Evolutionary conservation across 64 coral and sea anemone species (phyloP), one percentile per base, ranked within the genome.

Genomic region (Exaiptasia diaphana): DNA sequence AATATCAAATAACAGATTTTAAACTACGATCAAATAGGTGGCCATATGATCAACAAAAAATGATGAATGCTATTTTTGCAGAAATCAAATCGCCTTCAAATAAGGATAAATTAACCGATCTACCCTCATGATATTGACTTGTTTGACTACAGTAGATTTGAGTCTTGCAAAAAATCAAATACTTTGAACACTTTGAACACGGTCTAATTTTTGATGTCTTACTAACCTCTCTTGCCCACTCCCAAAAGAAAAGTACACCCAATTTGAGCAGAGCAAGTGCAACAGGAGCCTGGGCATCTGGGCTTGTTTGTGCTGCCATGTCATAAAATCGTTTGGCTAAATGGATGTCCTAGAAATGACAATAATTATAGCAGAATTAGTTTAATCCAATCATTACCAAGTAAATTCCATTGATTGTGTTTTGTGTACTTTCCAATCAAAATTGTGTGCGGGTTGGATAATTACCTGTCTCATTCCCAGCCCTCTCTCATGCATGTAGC

Each of bases 401-500:
- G n/a, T n/a, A n/a, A n/a, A n/a, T n/a, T n/a, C n/a, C n/a, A n/a
- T n/a, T n/a, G n/a, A n/a, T n/a, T n/a, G n/a, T n/a, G n/a, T n/a
- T n/a, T n/a, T n/a, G n/a, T n/a, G n/a, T n/a, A n/a, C n/a, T n/a
- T n/a, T n/a, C n/a, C n/a, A n/a, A n/a, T n/a, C n/a, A 56, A 23
- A 21, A 56, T 56, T n/a, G 10, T 23, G 27, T 22, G 20, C 20
- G 17, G 27, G 27, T 20, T 26, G 27, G 1, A 23, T 22, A 65
- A 28, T 15, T 70, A 91, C 89, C 81, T 99, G 89, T 85, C 90
- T 99, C 95, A 99, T 99, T 38, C 95, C 95, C 26, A 99, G 68
- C 67, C 95, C 95, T 56, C 90, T 88, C 89, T 99, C 95, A 37
- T 99, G 95, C 95, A 99, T 99, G 80, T 97, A 97, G 45, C 89